Evolutionary conservation across 1,140 invertebrate genomes (phyloP).

Genomic region (Mesaphorura yosii): DNA sequence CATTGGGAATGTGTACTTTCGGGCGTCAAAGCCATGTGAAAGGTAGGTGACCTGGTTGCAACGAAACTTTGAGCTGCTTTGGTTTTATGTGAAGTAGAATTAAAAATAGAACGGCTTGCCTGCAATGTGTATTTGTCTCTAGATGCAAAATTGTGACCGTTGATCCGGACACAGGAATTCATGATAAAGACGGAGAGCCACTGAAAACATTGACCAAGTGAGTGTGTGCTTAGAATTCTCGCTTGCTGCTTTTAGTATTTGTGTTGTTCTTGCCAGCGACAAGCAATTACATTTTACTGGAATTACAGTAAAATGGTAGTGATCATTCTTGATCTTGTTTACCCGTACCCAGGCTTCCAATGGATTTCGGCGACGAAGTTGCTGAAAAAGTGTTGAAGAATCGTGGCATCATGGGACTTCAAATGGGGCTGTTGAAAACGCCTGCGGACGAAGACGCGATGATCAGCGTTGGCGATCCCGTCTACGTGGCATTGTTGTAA

Average conservation of each 20-base stretch:
- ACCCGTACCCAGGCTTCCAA: conserved; percentile 13
- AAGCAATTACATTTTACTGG: not conserved
- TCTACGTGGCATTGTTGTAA: conserved; percentile 8
- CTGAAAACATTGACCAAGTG: conserved; percentile 35
- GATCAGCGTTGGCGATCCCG: conserved; percentile 10
- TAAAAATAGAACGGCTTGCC: conserved; percentile 15
- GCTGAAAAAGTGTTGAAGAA: conserved; percentile 12
- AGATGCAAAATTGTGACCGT: conserved; percentile 37
- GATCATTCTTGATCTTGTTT: conserved; percentile 2
- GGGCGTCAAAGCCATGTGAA: conserved; percentile 32
- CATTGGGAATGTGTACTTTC: conserved; percentile 32
- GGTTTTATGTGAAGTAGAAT: conserved; percentile 30
- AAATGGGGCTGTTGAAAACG: conserved; percentile 13
- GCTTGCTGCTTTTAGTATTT: not conserved
- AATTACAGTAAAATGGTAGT: not conserved
- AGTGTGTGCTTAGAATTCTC: conserved; percentile 3
- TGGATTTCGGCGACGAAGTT: conserved; percentile 11
- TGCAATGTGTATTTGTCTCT: conserved; percentile 27
- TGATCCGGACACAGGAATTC: conserved; percentile 34
- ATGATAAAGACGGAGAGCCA: conserved; percentile 35
- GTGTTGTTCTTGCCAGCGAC: not conserved
- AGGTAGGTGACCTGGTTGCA: conserved; percentile 26
- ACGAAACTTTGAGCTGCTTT: conserved; percentile 20
- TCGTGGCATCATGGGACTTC: conserved; percentile 26
- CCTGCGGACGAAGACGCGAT: not conserved